Evolutionary conservation across 2,113 vertebrate species (phyloP).

Genomic region (Bufo gargarizans): DNA sequence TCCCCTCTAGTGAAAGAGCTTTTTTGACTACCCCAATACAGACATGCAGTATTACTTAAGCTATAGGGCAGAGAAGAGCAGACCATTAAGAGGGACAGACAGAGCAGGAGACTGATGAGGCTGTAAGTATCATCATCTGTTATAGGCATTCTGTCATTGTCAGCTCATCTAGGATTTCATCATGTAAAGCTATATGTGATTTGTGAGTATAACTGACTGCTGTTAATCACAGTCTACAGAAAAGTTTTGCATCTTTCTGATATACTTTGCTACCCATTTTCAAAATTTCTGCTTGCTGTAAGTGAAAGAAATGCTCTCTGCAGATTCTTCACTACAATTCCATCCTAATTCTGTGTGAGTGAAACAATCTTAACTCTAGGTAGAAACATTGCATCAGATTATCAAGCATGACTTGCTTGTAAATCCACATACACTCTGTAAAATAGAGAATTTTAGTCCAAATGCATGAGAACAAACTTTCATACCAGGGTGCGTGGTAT

Average conservation of each 20-base stretch:
- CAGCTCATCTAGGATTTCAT: not conserved
- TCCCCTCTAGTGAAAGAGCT: conserved; percentile 12
- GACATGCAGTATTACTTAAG: conserved; percentile 61
- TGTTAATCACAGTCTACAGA: not conserved
- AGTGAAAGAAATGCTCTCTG: not conserved
- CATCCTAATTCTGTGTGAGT: not conserved
- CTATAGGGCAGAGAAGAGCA: conserved; percentile 62
- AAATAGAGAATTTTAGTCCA: no score
- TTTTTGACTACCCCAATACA: conserved; percentile 37
- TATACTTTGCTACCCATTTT: not conserved
- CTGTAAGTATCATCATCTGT: conserved; percentile 14
- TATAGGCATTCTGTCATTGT: not conserved
- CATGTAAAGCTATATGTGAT: not conserved
- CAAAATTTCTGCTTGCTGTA: not conserved
- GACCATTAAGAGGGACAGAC: conserved; percentile 66
- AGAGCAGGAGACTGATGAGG: conserved; percentile 30
- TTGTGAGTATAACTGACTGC: not conserved
- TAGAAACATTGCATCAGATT: not conserved
- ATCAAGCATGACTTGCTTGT: not conserved
- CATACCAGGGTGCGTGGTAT: no score
- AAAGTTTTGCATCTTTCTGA: not conserved
- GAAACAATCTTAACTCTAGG: not conserved
- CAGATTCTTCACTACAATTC: not conserved
- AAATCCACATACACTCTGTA: no score
- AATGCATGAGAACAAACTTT: no score